Evolutionary conservation across 1,140 invertebrate genomes (phyloP), one percentile per base, ranked within the genome.

Genomic region (Zophobas morio): DNA sequence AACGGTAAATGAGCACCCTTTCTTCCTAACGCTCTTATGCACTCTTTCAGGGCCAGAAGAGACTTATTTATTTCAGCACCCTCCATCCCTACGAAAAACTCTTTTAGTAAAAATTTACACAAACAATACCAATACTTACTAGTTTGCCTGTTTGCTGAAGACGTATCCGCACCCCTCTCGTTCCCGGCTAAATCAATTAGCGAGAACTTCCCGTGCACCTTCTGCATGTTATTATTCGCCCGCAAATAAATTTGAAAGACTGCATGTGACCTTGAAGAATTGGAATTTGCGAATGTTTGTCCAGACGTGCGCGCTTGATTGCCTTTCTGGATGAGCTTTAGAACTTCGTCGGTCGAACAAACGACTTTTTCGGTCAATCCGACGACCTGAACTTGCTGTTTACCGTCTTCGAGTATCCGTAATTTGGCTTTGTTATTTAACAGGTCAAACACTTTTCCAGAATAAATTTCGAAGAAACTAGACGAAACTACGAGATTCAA

Each of bases 361-460:
- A 96, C 94, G 5, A 89, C 87, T 80, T 92, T 90, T 84, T 96
- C 95, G 71, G 92, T 93, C 40, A 96, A 84, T 37, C 95, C 95
- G 2, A 96, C 94, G 54, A 96, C 91, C 88, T 96, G 94, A 32
- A 96, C 94, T 84, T 90, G 88, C 66, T 93, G 91, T 84, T 95
- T 94, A 8, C 92, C 93, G 86, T 96, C 95, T 85, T 96, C 95
- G 3, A 97, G 84, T 39, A 96, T 94, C 71, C 98, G 90, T 33
- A 99, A 88, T 86, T 99, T 98, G 77, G 94, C 91, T 87, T 99
- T 99, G 81, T 97, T 95, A 80, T 97, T 96, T 74, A 99, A 87
- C 49, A 99, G 88, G 89, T 99, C 99, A 88, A 99, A 98, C 3
- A 97, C 95, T 89, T 93, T 96, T 36, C 94, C 94, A 80, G 94